Evolutionary conservation across 2,888 invertebrate genomes (phyloP), one percentile per base, ranked within the genome.

Genomic region (Rhagophthalmus giganteus): DNA sequence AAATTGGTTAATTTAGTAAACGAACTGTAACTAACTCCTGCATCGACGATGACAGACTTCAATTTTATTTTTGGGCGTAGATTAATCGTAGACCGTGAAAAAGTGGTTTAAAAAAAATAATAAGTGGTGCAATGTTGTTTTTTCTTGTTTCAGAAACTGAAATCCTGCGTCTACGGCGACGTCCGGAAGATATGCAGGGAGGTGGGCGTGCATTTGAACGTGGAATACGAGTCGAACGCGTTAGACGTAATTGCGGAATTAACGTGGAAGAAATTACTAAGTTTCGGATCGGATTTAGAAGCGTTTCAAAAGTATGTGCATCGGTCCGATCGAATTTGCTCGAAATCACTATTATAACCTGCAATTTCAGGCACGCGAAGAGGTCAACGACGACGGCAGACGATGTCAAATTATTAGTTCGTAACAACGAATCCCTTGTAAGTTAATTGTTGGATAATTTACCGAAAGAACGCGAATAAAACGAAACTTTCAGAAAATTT

Each of bases 351-450:
- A 7, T 34, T 47, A 14, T n/a, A 37, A 14, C 45, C 54, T 53
- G 46, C 34, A 46, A 53, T 74, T 74, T 30, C 69, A 85, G 85
- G 59, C 85, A 86, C 70, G 84, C 81, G 0, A 85, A 83, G 68
- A 74, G 86, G 41, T 73, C 78, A 1, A 80, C 80, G 8, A 74
- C 85, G n/a, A 82, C 77, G 61, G 66, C 75, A 1, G 85, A 86
- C 52, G 86, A 86, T 69, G 82, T 86, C 0, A 84, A 81, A 68
- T 72, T 86, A 3, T 66, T 86, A 15, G 80, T 78, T 0, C 74
- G 85, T 62, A 77, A 81, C 58, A 84, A 83, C 64, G 75, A 78
- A n/a, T 77, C 79, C 30, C 67, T 86, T 75, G 85, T 85, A 75
- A 74, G 76, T n/a, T n/a, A n/a, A n/a, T n/a, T n/a, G n/a, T n/a